Base-by-base conservation (phyloP, 1,140 invertebrate genomes). In the Drosophila persimilis region DNA sequence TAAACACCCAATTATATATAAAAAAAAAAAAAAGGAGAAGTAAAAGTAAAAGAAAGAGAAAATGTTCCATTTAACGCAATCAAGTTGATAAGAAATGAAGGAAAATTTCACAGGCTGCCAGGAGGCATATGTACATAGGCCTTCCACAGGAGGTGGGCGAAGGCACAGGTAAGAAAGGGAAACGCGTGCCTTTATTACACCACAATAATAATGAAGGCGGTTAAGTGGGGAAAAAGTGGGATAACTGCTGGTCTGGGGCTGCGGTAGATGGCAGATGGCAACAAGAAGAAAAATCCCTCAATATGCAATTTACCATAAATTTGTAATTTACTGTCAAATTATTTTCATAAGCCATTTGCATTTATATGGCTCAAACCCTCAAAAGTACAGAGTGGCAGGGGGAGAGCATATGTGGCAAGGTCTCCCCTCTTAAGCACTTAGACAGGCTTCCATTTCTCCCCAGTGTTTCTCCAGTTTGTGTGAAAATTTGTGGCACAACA, bases 261-360 rank as follows among this genome's bases (percentile, higher is more conserved):
- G 43, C 47, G 59, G 63, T 77, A 88, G 69, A 75, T 73, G 75
- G 65, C 59, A 66, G 43, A 46, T 46, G 62, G 56, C 52, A 24
- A 26, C 44, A 45, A 69, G 57, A 57, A 66, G 63, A 76, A 86
- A 86, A 86, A 86, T 80, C 64, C 77, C 63, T 89, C 85, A 89
- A 89, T 89, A 89, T 89, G 85, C 85, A 84, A 86, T 86, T 89
- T 81, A 90, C 80, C 81, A 89, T 89, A 89, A 79, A 90, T 85
- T 85, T 81, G 81, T 81, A 81, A 86, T 90, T 89, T 89, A 85
- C 77, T 70, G 75, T 62, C 77, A 89, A 89, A 85, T 89, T 84
- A 89, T 80, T 84, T 89, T 84, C 80, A 78, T 84, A 89, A 89
- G 85, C 80, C 75, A 89, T 85, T 89, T 89, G 69, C 86, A 89